Base-by-base conservation (phyloP, 2,113 vertebrate genomes). In the Artemisiospiza belli region DNA sequence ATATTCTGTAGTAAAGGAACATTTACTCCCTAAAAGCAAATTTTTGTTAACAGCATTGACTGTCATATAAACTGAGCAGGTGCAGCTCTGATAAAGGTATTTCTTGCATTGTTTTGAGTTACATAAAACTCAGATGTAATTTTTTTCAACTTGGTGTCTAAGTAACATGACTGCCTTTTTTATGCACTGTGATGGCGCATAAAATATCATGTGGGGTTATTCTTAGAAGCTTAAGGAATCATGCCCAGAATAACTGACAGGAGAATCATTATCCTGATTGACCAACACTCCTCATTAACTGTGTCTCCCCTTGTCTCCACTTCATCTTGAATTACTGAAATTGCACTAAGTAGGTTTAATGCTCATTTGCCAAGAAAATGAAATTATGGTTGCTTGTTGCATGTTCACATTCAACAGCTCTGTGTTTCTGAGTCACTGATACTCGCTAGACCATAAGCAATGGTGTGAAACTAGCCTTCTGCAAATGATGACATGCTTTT, bases 121-220 rank as follows among this genome's bases (percentile, higher is more conserved):
- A 37, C 12, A 6, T 69, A 83, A 85, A 68, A 43, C 18, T 51
- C 49, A 57, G 33, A 73, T 87, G 51, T 68, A 52, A 11, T 66
- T n/a, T 62, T 96, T 96, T 82, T 87, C 30, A 92, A 84, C 83
- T 83, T 96, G 72, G 41, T 88, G 74, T 83, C 63, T 82, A 73
- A 95, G 76, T 89, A 94, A 73, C 54, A 77, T 28, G 82, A 58
- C 46, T 63, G 77, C 47, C 89, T 47, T 89, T 89, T 95, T 95
- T 33, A 6, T 80, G 52, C 17, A 27, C 59, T 77, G 33, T 49
- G 91, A 75, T 59, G 89, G 51, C 39, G 89, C 83, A 91, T 84
- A 94, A 91, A 96, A 92, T 78, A 94, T 62, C 39, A 58, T 52
- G 33, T 74, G 90, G 21, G 66, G 52, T 82, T 96, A 80, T 83